Percentiles rank a stretch among this genome's conserved stretches.
phyloP scores from a whole-genome alignment of 92 coral and sea anemone genomes.

The Zoanthus sansibaricus region DNA sequence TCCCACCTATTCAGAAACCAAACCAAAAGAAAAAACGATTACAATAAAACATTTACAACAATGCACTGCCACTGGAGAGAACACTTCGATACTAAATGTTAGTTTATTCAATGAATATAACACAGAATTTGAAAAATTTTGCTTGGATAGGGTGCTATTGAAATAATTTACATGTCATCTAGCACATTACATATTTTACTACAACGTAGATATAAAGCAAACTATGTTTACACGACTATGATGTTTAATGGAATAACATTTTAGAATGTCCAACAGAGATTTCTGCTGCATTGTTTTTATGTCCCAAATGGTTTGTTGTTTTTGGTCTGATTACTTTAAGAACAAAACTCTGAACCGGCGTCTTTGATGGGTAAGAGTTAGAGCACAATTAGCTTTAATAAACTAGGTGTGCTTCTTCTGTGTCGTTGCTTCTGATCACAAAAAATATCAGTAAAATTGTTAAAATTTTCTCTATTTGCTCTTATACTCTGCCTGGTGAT shows the following conservation, averaged over 20 bases:
- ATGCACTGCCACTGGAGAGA: not conserved
- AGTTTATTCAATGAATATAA: too few relatives aligned
- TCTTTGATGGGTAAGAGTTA: not conserved
- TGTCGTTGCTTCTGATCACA: not conserved
- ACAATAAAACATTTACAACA: not conserved
- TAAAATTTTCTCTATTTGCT: not conserved
- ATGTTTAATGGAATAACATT: not conserved
- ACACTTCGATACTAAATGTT: not conserved
- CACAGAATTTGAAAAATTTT: not conserved
- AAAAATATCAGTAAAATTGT: not conserved
- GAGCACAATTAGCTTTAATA: not conserved
- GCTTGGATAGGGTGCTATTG: not conserved
- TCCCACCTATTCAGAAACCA: not conserved
- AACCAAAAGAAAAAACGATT: not conserved
- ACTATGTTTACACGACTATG: not conserved
- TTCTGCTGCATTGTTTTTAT: not conserved
- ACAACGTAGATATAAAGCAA: not conserved
- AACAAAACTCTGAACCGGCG: not conserved
- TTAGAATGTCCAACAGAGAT: not conserved
- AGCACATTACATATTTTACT: slow-evolving; percentile 2
- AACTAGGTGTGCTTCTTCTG: not conserved
- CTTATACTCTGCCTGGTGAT: not conserved
- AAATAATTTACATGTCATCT: not conserved
- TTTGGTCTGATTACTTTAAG: not conserved
- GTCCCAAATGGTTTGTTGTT: not conserved